phyloP scores from a whole-genome alignment of 2,888 invertebrate genomes.

The Timema podura region DNA sequence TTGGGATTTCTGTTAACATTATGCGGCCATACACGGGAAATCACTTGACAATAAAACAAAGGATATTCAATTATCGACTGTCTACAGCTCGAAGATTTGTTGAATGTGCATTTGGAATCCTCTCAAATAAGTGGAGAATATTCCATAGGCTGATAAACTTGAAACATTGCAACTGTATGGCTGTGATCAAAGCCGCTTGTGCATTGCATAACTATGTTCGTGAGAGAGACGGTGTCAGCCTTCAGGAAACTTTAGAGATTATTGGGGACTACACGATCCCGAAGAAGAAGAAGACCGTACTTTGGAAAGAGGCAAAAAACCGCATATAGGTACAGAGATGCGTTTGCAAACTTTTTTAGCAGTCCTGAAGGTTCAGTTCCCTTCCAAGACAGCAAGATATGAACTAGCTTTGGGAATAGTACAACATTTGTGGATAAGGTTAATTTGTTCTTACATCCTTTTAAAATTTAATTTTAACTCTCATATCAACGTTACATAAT shows the following conservation, averaged over 20 bases:
- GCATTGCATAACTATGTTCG: conserved; percentile 8
- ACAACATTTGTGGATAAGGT: no score
- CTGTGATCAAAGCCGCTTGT: not conserved
- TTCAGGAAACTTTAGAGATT: conserved; percentile 1
- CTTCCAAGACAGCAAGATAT: not conserved
- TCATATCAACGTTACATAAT: no score
- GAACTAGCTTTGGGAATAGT: no score
- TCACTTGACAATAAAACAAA: not conserved
- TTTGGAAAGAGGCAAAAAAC: not conserved
- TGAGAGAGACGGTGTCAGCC: not conserved
- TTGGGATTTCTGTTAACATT: not conserved
- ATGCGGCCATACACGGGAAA: not conserved
- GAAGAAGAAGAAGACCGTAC: not conserved
- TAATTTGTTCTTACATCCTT: no score
- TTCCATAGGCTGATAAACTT: not conserved
- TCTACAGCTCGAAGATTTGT: conserved; percentile 1
- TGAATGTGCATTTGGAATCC: conserved; percentile 1
- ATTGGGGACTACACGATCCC: not conserved
- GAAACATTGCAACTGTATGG: not conserved
- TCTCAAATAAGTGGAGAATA: conserved; percentile 3
- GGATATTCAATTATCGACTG: conserved; percentile 6
- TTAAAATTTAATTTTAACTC: no score
- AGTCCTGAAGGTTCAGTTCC: conserved; percentile 1
- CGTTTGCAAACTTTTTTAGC: not conserved
- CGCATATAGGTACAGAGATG: not conserved